phyloP scores from a whole-genome alignment of 2,113 vertebrate genomes.

The Alligator sinensis region DNA sequence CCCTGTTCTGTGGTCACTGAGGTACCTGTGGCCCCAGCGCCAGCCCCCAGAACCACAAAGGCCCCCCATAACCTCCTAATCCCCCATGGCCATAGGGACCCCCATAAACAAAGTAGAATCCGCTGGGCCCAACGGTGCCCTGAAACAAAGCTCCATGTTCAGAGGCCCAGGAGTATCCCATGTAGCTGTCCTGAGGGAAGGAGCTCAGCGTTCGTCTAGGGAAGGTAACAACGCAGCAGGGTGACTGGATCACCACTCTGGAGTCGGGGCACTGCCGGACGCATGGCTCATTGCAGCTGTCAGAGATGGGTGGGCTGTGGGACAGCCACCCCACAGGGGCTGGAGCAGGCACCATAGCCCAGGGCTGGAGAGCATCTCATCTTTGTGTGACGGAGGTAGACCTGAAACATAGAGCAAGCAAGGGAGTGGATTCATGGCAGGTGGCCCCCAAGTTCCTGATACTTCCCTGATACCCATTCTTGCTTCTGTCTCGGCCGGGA shows the following conservation, averaged over 20 bases:
- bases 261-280: constrained; percentile 33
- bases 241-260: background rate
- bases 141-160: too few relatives aligned
- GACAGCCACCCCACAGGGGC: background rate
- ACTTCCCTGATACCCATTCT: too few relatives aligned
- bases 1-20: too few relatives aligned
- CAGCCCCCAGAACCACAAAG: too few relatives aligned
- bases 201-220: background rate
- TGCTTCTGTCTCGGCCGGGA: too few relatives aligned
- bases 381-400: background rate
- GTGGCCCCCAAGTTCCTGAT: background rate
- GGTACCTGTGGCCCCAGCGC: too few relatives aligned
- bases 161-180: background rate
- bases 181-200: background rate
- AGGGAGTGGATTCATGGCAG: fast-evolving
- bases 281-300: background rate
- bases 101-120: too few relatives aligned
- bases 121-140: background rate
- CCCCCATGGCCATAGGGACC: too few relatives aligned
- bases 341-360: background rate
- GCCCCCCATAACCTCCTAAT: too few relatives aligned
- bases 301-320: background rate
- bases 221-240: background rate
- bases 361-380: background rate
- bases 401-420: background rate